A percentile compares a stretch with the other conserved stretches of the same genome.
Evolutionary conservation across 2,888 invertebrate genomes (phyloP).

Genomic region (Amblyteles armatorius): DNA sequence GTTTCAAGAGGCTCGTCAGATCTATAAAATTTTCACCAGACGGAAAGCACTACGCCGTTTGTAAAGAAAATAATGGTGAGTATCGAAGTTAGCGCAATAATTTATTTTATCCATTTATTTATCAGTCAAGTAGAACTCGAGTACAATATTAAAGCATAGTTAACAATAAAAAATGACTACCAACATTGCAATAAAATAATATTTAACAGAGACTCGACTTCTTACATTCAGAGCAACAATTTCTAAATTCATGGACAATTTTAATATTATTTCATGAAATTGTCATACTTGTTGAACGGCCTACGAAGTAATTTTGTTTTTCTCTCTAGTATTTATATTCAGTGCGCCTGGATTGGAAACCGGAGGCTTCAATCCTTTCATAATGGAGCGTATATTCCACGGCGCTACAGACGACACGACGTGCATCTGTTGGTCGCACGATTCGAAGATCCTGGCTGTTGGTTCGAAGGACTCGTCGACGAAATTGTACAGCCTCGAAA

Average conservation of each 20-base stretch:
- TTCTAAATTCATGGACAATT: background rate
- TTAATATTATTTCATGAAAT: too few species aligned
- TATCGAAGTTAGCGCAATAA: slow-evolving; percentile 32
- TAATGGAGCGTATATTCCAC: slow-evolving; percentile 92
- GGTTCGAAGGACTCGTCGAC: slow-evolving; percentile 96
- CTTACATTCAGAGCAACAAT: background rate
- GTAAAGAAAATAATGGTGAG: slow-evolving; percentile 92
- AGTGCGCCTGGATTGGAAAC: slow-evolving; percentile 92
- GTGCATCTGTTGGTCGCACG: slow-evolving; percentile 96
- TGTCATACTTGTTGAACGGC: background rate
- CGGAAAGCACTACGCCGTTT: slow-evolving; percentile 96
- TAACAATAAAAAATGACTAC: too few species aligned
- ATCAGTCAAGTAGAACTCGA: too few species aligned
- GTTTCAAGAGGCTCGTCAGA: slow-evolving; percentile 91
- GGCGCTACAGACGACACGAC: slow-evolving; percentile 94
- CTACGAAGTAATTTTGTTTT: background rate
- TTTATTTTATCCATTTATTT: too few species aligned
- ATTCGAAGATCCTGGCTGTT: slow-evolving; percentile 95
- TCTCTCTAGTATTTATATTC: slow-evolving; percentile 90
- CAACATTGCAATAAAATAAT: too few species aligned
- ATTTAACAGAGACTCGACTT: too few species aligned
- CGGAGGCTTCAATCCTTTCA: slow-evolving; percentile 95
- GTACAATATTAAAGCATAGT: too few species aligned
- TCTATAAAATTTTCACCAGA: slow-evolving; percentile 96
- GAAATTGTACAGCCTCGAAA: slow-evolving; percentile 92